Evolutionary conservation across 2,797 vertebrate genomes (phyloP), one percentile per base, ranked within the genome.

Genomic region (Phrynocephalus forsythii): DNA sequence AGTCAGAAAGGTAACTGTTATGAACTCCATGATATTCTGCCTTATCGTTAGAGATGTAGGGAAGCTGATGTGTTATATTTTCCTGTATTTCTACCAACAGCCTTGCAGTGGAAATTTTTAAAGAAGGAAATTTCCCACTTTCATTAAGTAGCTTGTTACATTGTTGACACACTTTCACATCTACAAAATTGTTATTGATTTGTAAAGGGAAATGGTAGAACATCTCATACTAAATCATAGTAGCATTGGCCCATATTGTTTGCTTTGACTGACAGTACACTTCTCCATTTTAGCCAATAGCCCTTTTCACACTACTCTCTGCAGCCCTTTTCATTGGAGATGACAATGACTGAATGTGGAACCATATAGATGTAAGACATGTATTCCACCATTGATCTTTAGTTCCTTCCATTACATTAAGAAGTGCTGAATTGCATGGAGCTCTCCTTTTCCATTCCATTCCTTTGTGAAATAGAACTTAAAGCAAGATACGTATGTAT

Each of bases 21-120:
- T 56, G 52, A 56, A 13, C 52, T 56, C 52, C 15, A 7, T 15
- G 48, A 48, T 82, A 50, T 50, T 6, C 28, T 79, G 6, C 52
- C 52, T 60, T 4, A 79, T 0, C 4, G 85, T 71, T 28, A 91
- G 88, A 84, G 48, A 79, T 89, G 69, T 44, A 38, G 18, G 88
- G 71, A 89, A 93, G 82, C 52, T 56, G 52, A 56, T 56, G 8
- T 73, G 60, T 91, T 60, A 90, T 82, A 92, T 88, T 83, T 60
- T 91, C 90, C 93, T 87, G 92, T 76, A 91, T 91, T 86, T 56
- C 92, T 94, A 2, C 5, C 38, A 44, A 44, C 38, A 44, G 38
- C 50, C 86, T 24, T 86, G 15, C 52, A 77, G 63, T 69, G 63
- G 26, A 69, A 69, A 33, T 10, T 30, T 33, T 79, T 28, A 69